Conservation (phyloP, 2,888 invertebrate species). For the Aphelenchoides bicaudatus region DNA sequence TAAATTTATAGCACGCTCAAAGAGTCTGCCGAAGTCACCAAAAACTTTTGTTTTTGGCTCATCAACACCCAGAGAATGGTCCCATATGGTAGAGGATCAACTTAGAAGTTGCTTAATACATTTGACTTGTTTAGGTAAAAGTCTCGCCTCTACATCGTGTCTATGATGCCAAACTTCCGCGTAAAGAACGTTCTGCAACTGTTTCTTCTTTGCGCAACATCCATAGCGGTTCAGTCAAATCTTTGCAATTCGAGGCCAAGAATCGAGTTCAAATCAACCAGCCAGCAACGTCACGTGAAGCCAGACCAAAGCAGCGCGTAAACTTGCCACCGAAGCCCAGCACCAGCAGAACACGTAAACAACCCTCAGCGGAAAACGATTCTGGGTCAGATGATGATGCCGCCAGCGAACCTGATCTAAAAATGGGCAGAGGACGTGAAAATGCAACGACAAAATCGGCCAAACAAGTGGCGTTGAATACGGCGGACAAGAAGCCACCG, state of each 20-base stretch:
- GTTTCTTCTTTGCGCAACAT: conserved; percentile 16
- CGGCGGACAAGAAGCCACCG: neutral
- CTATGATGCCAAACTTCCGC: conserved; percentile 45
- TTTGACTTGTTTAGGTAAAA: too few species aligned
- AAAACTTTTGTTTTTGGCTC: conserved; percentile 49
- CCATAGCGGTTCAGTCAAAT: conserved; percentile 8
- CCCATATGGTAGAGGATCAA: too few species aligned
- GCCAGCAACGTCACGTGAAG: conserved; percentile 16
- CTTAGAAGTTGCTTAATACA: too few species aligned
- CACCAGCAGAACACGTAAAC: conserved; percentile 11
- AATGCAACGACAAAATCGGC: conserved; percentile 2
- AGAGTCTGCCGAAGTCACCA: conserved; percentile 9
- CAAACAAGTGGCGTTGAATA: neutral
- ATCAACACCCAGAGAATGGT: conserved; percentile 53
- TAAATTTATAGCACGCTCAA: conserved; percentile 18
- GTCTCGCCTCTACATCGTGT: conserved; percentile 39
- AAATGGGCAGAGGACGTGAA: conserved; percentile 29
- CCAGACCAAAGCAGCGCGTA: conserved; percentile 5
- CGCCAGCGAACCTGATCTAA: conserved; percentile 37
- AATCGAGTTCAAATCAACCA: neutral
- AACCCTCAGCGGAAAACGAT: conserved; percentile 15
- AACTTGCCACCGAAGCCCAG: conserved; percentile 14
- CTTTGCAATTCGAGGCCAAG: conserved; percentile 1
- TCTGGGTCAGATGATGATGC: conserved; percentile 36
- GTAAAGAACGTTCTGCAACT: conserved; percentile 26